phyloP scores from a whole-genome alignment of 2,113 vertebrate genomes.

The Scortum barcoo region DNA sequence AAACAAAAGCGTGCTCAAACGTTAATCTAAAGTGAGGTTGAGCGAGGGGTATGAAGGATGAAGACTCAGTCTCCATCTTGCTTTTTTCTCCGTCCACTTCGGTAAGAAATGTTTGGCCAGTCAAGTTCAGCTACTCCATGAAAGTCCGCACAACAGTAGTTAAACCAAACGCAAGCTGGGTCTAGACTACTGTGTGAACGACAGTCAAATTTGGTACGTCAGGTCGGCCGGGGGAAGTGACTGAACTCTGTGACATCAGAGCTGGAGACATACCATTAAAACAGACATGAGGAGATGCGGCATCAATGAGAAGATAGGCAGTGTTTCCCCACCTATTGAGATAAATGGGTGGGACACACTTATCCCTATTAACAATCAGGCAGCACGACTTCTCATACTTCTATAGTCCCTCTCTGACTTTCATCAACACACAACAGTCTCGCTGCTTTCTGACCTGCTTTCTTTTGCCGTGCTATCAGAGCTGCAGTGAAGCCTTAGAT shows the following conservation, averaged over 20 bases:
- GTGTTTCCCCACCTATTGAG: not conserved
- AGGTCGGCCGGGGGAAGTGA: not conserved
- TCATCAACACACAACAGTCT: not conserved
- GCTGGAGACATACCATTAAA: not conserved
- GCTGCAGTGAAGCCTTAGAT: not conserved
- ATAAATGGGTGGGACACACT: not conserved
- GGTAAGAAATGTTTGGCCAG: not conserved
- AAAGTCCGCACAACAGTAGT: slow-evolving; percentile 3
- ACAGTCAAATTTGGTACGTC: not conserved
- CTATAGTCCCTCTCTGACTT: not conserved
- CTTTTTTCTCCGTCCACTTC: not conserved
- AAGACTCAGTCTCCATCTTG: not conserved
- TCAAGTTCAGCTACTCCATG: not conserved
- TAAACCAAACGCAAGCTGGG: not conserved
- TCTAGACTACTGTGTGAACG: not conserved
- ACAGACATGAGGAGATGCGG: not conserved
- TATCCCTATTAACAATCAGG: too few species aligned
- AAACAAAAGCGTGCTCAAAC: not conserved
- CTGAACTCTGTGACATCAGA: not conserved
- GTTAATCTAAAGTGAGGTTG: not conserved
- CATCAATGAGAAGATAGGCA: not conserved
- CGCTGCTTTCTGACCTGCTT: not conserved
- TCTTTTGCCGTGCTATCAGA: not conserved
- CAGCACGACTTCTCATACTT: not conserved
- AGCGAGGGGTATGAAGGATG: not conserved